A percentile compares a stretch with the other conserved stretches of the same genome.
phyloP scores from a whole-genome alignment of 2,888 invertebrate genomes.

The Cosmopolites sordidus region DNA sequence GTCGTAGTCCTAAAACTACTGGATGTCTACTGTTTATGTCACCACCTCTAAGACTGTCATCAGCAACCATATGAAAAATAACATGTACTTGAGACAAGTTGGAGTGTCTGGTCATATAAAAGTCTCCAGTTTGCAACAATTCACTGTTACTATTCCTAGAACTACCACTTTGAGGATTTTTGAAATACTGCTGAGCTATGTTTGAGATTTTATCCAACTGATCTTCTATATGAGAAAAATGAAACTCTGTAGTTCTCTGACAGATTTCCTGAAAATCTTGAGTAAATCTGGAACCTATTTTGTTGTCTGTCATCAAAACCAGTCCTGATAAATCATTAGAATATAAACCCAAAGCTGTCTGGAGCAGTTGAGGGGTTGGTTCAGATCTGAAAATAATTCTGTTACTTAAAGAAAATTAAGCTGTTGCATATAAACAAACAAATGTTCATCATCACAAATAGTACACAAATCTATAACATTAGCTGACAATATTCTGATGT shows the following conservation, averaged over 20 bases:
- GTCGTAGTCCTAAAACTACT: slow-evolving; percentile 88
- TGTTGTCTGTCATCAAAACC: slow-evolving; percentile 72
- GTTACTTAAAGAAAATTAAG: no score
- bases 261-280: slow-evolving; percentile 65
- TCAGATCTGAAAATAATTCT: slow-evolving; percentile 47
- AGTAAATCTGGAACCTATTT: slow-evolving; percentile 45
- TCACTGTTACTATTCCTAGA: slow-evolving; percentile 47
- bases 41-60: slow-evolving; percentile 62
- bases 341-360: slow-evolving; percentile 91
- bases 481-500: slow-evolving; percentile 85
- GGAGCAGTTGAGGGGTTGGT: slow-evolving; percentile 74
- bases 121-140: slow-evolving; percentile 75
- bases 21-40: slow-evolving; percentile 96
- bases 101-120: slow-evolving; percentile 83
- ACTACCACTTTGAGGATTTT: slow-evolving; percentile 31
- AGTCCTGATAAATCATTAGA: slow-evolving; percentile 84
- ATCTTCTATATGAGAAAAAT: slow-evolving; percentile 81
- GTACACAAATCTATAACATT: slow-evolving; percentile 78
- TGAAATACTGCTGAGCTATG: slow-evolving; percentile 38
- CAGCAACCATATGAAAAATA: slow-evolving; percentile 91
- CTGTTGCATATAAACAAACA: slow-evolving; percentile 34
- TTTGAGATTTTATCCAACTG: slow-evolving; percentile 71
- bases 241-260: slow-evolving; percentile 87
- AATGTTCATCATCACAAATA: slow-evolving; percentile 43
- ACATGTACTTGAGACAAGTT: slow-evolving; percentile 93